These are phyloP conservation scores for Catamblyrhynchus diadema DNA, from an alignment of 2,797 vertebrate species.

Conservation along the genomic window DNA sequence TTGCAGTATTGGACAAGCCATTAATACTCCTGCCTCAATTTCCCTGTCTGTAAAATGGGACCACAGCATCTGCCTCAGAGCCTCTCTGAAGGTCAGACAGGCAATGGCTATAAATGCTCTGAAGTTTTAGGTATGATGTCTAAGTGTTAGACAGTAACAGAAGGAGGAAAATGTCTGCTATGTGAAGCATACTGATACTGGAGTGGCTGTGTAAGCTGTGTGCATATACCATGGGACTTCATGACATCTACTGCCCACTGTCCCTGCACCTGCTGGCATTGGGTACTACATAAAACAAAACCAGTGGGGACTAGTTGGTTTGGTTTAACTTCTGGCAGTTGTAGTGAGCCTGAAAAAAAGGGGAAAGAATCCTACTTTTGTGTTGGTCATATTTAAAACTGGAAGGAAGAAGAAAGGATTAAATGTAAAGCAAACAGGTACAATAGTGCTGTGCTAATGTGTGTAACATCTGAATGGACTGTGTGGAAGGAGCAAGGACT, in stretches of 20 bases:
- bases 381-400: not conserved
- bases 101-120: not conserved
- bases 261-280: not conserved
- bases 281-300: not conserved
- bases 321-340: not conserved
- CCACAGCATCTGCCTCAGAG: not conserved
- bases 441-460: not conserved
- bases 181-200: not conserved
- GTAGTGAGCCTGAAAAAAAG: not conserved
- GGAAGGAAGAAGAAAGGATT: not conserved
- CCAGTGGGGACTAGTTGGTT: not conserved
- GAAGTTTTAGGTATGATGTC: not conserved
- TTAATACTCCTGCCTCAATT: not conserved
- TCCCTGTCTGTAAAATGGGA: not conserved
- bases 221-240: not conserved
- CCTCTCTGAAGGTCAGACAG: not conserved
- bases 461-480: not conserved
- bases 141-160: not conserved
- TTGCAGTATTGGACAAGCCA: not conserved
- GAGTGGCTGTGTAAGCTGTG: not conserved
- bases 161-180: not conserved
- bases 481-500: not conserved
- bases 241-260: not conserved
- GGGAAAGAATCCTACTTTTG: not conserved
- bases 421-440: not conserved